Conservation (phyloP, 1,140 invertebrate genomes). For the Drosophila asahinai region DNA sequence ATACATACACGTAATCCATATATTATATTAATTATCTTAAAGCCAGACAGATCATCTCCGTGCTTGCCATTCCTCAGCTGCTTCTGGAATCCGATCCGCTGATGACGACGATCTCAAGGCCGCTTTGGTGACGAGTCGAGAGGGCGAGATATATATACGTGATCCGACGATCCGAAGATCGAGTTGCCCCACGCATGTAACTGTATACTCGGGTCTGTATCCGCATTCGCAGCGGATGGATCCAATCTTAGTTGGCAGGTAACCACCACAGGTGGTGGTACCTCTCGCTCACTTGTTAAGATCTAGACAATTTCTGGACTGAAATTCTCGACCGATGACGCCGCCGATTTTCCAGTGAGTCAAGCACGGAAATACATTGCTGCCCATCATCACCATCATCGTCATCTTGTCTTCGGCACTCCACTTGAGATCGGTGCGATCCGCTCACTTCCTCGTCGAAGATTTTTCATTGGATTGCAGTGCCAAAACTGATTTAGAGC, state of each 20-base stretch:
- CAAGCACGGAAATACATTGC: conserved; percentile 36
- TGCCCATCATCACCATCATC: conserved; percentile 6
- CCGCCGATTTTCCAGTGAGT: conserved; percentile 30
- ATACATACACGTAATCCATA: not conserved
- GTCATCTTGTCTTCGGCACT: conserved; percentile 18
- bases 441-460: conserved; percentile 44
- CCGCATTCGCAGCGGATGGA: conserved; percentile 21
- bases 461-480: conserved; percentile 12
- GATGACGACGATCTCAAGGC: conserved; percentile 41
- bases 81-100: conserved; percentile 16
- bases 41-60: conserved; percentile 14
- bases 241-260: conserved; percentile 7
- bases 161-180: not conserved
- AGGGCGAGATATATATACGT: conserved; percentile 18
- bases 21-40: not conserved
- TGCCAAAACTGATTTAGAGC: conserved; percentile 21
- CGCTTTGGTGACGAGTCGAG: conserved; percentile 25
- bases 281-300: conserved; percentile 5
- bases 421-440: conserved; percentile 10
- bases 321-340: conserved; percentile 29
- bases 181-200: conserved; percentile 48
- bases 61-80: not conserved
- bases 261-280: conserved; percentile 20
- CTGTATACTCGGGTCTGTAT: conserved; percentile 33
- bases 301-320: conserved; percentile 23